Percentiles rank a stretch among this genome's conserved stretches.
phyloP scores from a whole-genome alignment of 2,888 invertebrate genomes.

The Neoaliturus tenellus region DNA sequence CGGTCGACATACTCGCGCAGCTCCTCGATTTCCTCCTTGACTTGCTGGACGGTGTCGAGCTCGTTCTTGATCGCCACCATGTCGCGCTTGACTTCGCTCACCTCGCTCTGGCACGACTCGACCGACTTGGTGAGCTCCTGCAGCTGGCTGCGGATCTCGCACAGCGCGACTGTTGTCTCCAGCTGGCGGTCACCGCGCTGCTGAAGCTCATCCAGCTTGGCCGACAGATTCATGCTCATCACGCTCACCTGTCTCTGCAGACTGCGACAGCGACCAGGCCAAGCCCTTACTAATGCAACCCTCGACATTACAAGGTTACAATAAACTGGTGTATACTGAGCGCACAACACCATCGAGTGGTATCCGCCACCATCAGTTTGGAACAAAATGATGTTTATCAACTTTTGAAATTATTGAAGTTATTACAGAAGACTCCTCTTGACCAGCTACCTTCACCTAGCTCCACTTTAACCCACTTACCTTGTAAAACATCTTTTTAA shows the following conservation, averaged over 20 bases:
- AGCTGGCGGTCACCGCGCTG: constrained; percentile 91
- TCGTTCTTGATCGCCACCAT: constrained; percentile 97
- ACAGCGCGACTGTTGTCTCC: constrained; percentile 95
- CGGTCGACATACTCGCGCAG: constrained; percentile 94
- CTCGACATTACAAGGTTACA: not conserved
- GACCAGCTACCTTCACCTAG: too few relatives aligned
- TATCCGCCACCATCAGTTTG: too few relatives aligned
- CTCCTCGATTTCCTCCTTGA: constrained; percentile 96
- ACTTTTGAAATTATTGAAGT: too few relatives aligned
- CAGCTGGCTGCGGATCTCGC: constrained; percentile 94
- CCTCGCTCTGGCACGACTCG: constrained; percentile 96
- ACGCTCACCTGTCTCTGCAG: constrained; percentile 98
- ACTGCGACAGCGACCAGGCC: constrained; percentile 75
- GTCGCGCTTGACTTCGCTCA: constrained; percentile 93
- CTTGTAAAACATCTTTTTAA: too few relatives aligned
- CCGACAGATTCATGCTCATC: constrained; percentile 97
- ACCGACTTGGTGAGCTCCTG: constrained; percentile 96
- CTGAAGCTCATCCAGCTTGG: constrained; percentile 96
- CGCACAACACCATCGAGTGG: too few relatives aligned
- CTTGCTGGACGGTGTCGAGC: constrained; percentile 95
- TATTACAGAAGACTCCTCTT: too few relatives aligned
- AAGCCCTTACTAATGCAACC: constrained; percentile 50
- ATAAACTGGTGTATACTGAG: too few relatives aligned
- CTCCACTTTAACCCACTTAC: too few relatives aligned
- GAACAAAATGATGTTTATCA: too few relatives aligned